These are phyloP conservation scores for Solen grandis DNA, from an alignment of 1,140 invertebrate species.

Conservation along the genomic window DNA sequence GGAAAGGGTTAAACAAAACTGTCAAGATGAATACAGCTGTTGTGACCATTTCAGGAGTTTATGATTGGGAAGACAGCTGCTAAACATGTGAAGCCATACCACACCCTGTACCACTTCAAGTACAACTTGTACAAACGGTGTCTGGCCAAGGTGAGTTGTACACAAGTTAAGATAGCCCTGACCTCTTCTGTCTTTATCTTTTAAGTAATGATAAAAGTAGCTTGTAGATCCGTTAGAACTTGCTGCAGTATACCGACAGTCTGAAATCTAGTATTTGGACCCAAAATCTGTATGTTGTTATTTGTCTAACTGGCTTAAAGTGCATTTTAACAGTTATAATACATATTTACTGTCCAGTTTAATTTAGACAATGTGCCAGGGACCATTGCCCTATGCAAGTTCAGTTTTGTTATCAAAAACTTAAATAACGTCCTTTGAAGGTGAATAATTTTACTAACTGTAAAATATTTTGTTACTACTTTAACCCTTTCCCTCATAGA, in stretches of 20 bases:
- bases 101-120: constrained; percentile 77
- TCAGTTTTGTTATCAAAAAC: no score
- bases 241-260: neutral
- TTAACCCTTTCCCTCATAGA: no score
- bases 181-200: neutral
- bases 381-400: no score
- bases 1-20: no score
- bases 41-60: constrained; percentile 68
- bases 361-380: no score
- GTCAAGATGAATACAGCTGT: neutral
- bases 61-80: constrained; percentile 76
- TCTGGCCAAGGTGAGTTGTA: constrained; percentile 75
- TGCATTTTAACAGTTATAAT: neutral
- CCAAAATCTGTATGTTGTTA: neutral
- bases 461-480: no score
- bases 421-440: no score
- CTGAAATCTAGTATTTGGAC: neutral
- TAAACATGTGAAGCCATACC: constrained; percentile 72
- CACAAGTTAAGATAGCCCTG: no score
- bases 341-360: neutral
- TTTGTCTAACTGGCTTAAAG: neutral
- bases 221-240: neutral
- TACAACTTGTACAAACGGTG: constrained; percentile 76
- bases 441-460: no score
- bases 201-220: neutral